A percentile compares a stretch with the other conserved stretches of the same genome.
These are phyloP conservation scores for Echinarachnius parma DNA, from an alignment of 53 echinoderm and acorn worm species.

Conservation along the genomic window DNA sequence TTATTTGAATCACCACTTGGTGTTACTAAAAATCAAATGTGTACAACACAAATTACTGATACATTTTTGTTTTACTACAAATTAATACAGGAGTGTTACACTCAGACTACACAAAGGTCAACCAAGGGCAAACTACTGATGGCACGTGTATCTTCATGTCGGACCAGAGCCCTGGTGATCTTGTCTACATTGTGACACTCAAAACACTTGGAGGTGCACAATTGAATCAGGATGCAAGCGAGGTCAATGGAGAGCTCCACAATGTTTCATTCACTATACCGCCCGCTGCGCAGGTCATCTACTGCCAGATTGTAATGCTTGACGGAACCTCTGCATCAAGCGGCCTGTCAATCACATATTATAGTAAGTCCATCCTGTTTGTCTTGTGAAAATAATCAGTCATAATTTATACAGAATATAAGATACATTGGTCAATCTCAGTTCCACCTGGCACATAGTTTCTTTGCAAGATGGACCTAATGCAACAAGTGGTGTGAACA, in stretches of 20 bases:
- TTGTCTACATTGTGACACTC: no score
- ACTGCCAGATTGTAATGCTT: slow-evolving; percentile 10
- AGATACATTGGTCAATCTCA: no score
- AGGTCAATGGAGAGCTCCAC: not conserved
- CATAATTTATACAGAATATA: no score
- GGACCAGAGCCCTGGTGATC: not conserved
- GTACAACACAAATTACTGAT: no score
- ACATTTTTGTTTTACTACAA: no score
- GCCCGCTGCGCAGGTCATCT: not conserved
- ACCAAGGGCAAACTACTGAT: slow-evolving; percentile 13
- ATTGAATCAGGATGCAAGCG: not conserved
- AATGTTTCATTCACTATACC: slow-evolving; percentile 14
- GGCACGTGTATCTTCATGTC: slow-evolving; percentile 24
- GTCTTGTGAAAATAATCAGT: no score
- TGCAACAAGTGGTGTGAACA: no score
- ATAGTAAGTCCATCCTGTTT: slow-evolving; percentile 9
- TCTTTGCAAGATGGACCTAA: no score
- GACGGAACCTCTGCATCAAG: slow-evolving; percentile 1
- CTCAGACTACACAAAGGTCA: slow-evolving; percentile 16
- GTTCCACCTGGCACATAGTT: no score
- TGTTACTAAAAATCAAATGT: no score
- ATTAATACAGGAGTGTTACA: slow-evolving; percentile 28
- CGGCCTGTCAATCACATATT: slow-evolving; percentile 8
- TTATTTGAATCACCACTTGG: no score
- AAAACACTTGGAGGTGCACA: not conserved